These are phyloP conservation scores for Brachyistius frenatus DNA, from an alignment of 2,113 vertebrate genomes.

Conservation along the genomic window DNA sequence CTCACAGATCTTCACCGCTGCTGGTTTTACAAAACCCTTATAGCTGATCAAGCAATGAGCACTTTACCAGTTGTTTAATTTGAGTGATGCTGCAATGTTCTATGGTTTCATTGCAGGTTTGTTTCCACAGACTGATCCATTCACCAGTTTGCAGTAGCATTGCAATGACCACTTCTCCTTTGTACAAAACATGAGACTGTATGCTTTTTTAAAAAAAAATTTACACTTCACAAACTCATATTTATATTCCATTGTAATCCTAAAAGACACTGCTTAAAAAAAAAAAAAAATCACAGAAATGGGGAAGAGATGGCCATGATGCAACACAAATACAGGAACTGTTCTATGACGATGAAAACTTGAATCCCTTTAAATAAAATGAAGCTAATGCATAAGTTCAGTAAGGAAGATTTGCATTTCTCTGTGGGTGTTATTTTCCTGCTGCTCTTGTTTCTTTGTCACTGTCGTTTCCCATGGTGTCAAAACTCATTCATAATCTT, in stretches of 20 bases:
- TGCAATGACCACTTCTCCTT: conserved; percentile 5
- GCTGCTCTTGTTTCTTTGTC: neutral
- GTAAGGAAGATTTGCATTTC: neutral
- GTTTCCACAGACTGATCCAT: neutral
- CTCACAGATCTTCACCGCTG: neutral
- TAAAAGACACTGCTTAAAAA: neutral
- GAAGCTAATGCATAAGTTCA: no score
- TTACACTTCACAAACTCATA: neutral
- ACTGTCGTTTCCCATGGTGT: no score
- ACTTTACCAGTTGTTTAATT: neutral
- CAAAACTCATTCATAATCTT: no score
- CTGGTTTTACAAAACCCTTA: conserved; percentile 10
- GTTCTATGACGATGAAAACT: conserved; percentile 24
- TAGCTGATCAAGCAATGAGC: neutral
- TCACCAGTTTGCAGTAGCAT: conserved; percentile 1
- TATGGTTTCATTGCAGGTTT: neutral
- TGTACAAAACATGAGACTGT: conserved; percentile 1
- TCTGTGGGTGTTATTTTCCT: neutral
- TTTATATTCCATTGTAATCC: neutral
- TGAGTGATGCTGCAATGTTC: neutral
- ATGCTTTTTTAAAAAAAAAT: neutral
- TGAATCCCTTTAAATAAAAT: neutral
- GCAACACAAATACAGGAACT: conserved; percentile 17
- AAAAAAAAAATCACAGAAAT: conserved; percentile 7
- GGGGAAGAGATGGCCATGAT: neutral